Conservation (phyloP, 2,888 invertebrate genomes). For the Creontiades dilutus region DNA sequence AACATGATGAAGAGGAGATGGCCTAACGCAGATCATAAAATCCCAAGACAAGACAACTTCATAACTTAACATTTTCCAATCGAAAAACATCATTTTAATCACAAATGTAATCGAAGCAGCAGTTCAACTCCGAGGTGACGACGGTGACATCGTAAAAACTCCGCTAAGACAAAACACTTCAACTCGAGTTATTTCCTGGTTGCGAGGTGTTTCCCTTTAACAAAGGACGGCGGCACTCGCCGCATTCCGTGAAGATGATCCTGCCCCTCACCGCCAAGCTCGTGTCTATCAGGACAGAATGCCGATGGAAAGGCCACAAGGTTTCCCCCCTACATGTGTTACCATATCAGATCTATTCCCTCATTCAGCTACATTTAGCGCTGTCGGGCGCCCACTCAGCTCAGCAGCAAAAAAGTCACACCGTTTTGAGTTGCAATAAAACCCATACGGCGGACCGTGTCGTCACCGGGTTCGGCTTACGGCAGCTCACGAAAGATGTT, state of each 20-base stretch:
- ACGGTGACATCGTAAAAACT: conserved; percentile 1
- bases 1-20: too few relatives aligned
- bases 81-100: neutral
- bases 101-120: neutral
- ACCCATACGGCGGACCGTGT: neutral
- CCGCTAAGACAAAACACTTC: neutral
- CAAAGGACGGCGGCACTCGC: neutral
- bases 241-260: neutral
- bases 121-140: neutral
- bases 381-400: too few relatives aligned
- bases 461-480: neutral
- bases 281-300: too few relatives aligned
- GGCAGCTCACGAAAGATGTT: neutral
- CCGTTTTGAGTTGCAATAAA: neutral
- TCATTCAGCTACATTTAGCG: neutral
- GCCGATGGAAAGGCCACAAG: too few relatives aligned
- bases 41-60: too few relatives aligned
- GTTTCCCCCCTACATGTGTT: too few relatives aligned
- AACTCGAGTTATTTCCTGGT: neutral
- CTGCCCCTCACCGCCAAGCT: too few relatives aligned
- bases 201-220: neutral
- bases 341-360: neutral
- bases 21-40: too few relatives aligned
- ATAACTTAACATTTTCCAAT: neutral
- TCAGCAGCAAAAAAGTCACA: neutral